Base-by-base conservation (phyloP, 2,797 vertebrate genomes). In the Microchirus variegatus region DNA sequence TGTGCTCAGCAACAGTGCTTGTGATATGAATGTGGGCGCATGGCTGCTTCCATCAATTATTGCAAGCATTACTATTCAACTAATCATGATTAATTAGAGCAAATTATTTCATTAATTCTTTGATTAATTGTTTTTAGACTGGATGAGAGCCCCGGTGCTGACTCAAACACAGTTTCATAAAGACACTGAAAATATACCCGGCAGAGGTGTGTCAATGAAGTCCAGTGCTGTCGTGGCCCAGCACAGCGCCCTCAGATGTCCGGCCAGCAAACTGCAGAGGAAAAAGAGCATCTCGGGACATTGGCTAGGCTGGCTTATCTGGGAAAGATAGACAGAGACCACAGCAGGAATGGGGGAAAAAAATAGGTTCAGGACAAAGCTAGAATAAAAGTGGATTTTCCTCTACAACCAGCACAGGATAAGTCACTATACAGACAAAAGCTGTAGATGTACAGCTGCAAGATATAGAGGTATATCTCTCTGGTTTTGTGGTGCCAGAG, bases 211-310 rank as follows among this genome's bases (percentile, higher is more conserved):
- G 48, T 56, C 63, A 0, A 83, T 26, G 15, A 10, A 66, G 22
- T 87, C 73, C 60, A 98, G 91, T 36, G 88, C 93, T 0, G 78
- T 17, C 0, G 85, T 85, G 0, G 94, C 85, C 75, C 91, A 94
- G 75, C 82, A 92, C 17, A 94, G 85, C 3, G 93, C 88, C 78
- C 88, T 90, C 84, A 98, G 90, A 69, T 93, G 54, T 0, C 93
- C 95, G 43, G 92, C 87, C 16, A 97, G 89, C 77, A 98, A 90
- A 44, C 87, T 90, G 82, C 95, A 95, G 56, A 98, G 93, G 86
- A 97, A 97, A 72, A 95, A 90, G 19, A 96, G 91, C 85, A 96
- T 89, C 51, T 94, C 91, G 0, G 94, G 93, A 84, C 93, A 94
- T 67, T 84, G 91, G 0, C 79, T 87, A 2, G 93, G 91, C 70